Conservation (phyloP, 2,888 invertebrate species). For the Lordiphosa fenestrarum region DNA sequence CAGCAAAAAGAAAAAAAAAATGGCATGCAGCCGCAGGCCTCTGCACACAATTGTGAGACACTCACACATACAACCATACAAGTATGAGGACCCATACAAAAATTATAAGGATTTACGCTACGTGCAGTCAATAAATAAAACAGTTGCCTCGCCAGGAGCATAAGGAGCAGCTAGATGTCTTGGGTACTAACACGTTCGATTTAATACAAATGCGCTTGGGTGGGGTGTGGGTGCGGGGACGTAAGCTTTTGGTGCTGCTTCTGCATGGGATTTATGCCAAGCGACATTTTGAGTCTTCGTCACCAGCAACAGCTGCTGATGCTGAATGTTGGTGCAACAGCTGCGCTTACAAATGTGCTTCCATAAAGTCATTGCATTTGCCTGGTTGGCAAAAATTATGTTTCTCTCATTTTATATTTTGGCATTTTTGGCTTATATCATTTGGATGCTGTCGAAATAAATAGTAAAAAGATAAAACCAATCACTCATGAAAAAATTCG, state of each 20-base stretch:
- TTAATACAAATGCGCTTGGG: conserved; percentile 69
- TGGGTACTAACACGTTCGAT: conserved; percentile 60
- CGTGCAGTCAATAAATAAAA: conserved; percentile 74
- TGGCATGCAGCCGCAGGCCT: conserved; percentile 30
- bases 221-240: conserved; percentile 3
- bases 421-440: conserved; percentile 22
- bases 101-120: conserved; percentile 73
- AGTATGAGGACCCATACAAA: conserved; percentile 53
- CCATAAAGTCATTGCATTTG: conserved; percentile 58
- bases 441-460: no score
- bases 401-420: conserved; percentile 6
- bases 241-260: conserved; percentile 1
- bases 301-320: conserved; percentile 55
- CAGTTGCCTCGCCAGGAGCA: conserved; percentile 47
- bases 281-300: conserved; percentile 22
- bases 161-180: conserved; percentile 23
- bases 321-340: conserved; percentile 48
- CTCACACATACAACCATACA: conserved; percentile 48
- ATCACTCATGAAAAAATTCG: no score
- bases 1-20: conserved; percentile 33
- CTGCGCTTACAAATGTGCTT: conserved; percentile 57
- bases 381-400: conserved; percentile 52
- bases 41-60: conserved; percentile 2
- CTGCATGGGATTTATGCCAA: conserved; percentile 51
- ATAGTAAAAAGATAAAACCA: no score